phyloP scores from a whole-genome alignment of 2,113 vertebrate species.

The Protobothrops flavoviridis region DNA sequence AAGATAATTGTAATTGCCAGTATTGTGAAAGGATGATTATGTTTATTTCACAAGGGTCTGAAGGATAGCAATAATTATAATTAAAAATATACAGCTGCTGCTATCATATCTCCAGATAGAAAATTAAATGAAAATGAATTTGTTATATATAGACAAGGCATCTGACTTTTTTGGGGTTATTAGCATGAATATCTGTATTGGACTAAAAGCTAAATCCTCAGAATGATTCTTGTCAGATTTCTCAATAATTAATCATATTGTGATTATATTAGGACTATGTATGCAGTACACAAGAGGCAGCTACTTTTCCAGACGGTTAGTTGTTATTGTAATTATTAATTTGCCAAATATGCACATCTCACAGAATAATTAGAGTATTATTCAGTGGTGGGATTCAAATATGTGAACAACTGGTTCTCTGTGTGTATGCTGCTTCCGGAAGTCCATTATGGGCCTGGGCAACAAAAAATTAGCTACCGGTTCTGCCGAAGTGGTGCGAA shows the following conservation, averaged over 20 bases:
- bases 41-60: constrained; percentile 75
- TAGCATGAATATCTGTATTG: constrained; percentile 39
- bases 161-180: constrained; percentile 53
- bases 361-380: constrained; percentile 17
- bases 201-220: constrained; percentile 46
- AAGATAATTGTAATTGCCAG: constrained; percentile 72
- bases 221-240: constrained; percentile 49
- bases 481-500: too few relatives aligned
- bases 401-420: too few relatives aligned
- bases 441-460: too few relatives aligned
- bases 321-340: constrained; percentile 20
- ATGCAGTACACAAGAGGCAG: constrained; percentile 39
- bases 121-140: constrained; percentile 75
- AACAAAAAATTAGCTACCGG: too few relatives aligned
- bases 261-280: constrained; percentile 57
- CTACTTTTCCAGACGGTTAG: constrained; percentile 40
- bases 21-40: constrained; percentile 76
- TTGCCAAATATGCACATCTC: constrained; percentile 18
- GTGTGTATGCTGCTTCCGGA: too few relatives aligned
- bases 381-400: too few relatives aligned
- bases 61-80: constrained; percentile 80
- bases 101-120: constrained; percentile 70
- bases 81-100: constrained; percentile 68
- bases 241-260: constrained; percentile 42
- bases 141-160: constrained; percentile 57